Percentiles rank a stretch among this genome's conserved stretches.
phyloP scores from a whole-genome alignment of 1,140 invertebrate species.

The Temnothorax nylanderi region DNA sequence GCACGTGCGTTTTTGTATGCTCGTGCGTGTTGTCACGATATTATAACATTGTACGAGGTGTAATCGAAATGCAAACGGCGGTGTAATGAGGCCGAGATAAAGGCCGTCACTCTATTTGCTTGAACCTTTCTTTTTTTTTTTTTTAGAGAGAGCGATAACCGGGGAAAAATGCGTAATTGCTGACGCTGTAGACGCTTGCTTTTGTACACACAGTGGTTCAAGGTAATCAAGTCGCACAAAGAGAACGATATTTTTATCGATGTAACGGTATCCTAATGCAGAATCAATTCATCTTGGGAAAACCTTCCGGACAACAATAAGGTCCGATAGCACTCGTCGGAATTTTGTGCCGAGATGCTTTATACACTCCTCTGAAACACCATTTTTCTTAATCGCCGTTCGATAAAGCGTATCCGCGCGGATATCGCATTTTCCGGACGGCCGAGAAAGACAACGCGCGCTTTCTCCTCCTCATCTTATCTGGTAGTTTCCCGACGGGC shows the following conservation, averaged over 20 bases:
- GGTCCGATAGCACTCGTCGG: neutral
- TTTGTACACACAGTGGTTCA: neutral
- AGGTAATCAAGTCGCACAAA: neutral
- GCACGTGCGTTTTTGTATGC: neutral
- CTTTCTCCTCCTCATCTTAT: neutral
- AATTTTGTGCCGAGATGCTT: neutral
- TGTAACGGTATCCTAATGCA: neutral
- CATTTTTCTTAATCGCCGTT: neutral
- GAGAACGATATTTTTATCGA: neutral
- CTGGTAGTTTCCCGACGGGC: conserved; percentile 1
- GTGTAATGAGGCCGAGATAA: conserved; percentile 24
- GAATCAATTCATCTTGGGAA: neutral
- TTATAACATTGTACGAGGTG: neutral
- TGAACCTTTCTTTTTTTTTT: neutral
- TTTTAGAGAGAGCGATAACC: neutral
- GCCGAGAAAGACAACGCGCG: neutral
- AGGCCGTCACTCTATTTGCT: neutral
- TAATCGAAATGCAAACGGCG: conserved; percentile 30
- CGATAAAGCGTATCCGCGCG: neutral
- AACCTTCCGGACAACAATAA: neutral
- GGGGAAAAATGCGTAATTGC: conserved; percentile 7
- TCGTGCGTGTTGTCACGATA: neutral
- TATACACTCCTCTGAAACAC: neutral
- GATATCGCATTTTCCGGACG: neutral
- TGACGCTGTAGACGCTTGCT: neutral